Conservation (phyloP, 2,113 vertebrate species). For the Neogobius melanostomus region DNA sequence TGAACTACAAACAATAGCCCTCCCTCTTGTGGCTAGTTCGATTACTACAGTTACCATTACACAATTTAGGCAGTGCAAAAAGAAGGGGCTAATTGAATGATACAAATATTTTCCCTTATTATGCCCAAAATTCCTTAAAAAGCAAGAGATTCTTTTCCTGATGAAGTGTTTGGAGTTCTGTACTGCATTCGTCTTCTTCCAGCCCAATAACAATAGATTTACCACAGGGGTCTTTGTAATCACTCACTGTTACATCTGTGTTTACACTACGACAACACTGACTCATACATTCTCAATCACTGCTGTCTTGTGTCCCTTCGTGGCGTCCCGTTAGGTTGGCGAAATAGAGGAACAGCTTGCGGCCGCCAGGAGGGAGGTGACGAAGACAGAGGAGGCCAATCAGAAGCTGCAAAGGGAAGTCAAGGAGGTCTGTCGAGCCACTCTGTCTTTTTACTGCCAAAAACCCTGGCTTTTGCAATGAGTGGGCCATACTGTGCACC, state of each 20-base stretch:
- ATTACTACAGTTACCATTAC: slow-evolving; percentile 32
- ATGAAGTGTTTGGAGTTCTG: neutral
- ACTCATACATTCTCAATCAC: slow-evolving; percentile 45
- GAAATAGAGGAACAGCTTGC: slow-evolving; percentile 92
- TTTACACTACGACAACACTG: slow-evolving; percentile 28
- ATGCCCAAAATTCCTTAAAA: neutral
- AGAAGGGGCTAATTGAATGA: neutral
- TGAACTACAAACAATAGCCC: neutral
- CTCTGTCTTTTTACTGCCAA: slow-evolving; percentile 52
- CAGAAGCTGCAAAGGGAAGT: slow-evolving; percentile 91
- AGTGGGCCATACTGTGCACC: neutral
- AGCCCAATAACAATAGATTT: neutral
- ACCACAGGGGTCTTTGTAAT: slow-evolving; percentile 27
- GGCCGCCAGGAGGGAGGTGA: slow-evolving; percentile 87
- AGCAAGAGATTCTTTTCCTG: neutral
- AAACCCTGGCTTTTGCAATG: slow-evolving; percentile 21
- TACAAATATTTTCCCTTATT: neutral
- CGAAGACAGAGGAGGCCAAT: slow-evolving; percentile 90
- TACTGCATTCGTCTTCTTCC: neutral
- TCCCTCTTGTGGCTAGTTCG: slow-evolving; percentile 56
- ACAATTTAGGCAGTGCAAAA: neutral
- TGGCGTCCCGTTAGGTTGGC: slow-evolving; percentile 78
- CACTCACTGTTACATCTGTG: slow-evolving; percentile 27
- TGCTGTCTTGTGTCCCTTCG: slow-evolving; percentile 43
- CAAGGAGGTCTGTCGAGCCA: slow-evolving; percentile 83